Evolutionary conservation across 2,113 vertebrate genomes (phyloP).

Genomic region (Phalacrocorax pelagicus): DNA sequence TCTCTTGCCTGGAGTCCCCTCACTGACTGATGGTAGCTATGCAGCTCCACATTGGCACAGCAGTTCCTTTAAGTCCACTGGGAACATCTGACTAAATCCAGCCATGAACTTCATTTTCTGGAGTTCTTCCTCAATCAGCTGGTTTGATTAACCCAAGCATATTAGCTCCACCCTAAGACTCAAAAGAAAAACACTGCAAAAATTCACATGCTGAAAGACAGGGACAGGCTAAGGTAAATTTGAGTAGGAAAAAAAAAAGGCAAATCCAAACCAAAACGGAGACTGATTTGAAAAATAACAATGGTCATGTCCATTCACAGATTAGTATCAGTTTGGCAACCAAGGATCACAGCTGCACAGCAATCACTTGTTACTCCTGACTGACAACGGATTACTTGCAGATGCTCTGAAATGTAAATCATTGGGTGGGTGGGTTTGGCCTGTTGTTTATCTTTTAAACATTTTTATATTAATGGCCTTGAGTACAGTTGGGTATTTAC

Average conservation of each 20-base stretch:
- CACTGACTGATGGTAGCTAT: not conserved
- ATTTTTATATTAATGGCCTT: not conserved
- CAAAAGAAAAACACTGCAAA: not conserved
- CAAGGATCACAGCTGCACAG: constrained; percentile 55
- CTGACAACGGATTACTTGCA: constrained; percentile 29
- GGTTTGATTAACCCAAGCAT: not conserved
- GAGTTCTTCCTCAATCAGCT: not conserved
- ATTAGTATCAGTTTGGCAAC: constrained; percentile 21
- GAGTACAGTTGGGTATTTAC: constrained; percentile 48
- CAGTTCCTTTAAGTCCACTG: not conserved
- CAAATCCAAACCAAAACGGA: not conserved
- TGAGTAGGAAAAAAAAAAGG: not conserved
- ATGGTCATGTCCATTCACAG: not conserved
- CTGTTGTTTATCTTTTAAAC: not conserved
- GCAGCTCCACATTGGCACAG: not conserved
- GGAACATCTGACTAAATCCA: not conserved
- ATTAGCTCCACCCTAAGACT: not conserved
- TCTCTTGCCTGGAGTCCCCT: not conserved
- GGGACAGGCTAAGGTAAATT: not conserved
- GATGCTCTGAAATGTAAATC: constrained; percentile 26
- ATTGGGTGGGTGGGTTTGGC: not conserved
- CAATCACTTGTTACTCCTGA: constrained; percentile 36
- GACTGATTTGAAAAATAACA: not conserved
- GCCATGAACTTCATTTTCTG: not conserved
- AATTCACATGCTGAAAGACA: not conserved